phyloP scores from a whole-genome alignment of 2,888 invertebrate species.

The Nomada goodeniana region DNA sequence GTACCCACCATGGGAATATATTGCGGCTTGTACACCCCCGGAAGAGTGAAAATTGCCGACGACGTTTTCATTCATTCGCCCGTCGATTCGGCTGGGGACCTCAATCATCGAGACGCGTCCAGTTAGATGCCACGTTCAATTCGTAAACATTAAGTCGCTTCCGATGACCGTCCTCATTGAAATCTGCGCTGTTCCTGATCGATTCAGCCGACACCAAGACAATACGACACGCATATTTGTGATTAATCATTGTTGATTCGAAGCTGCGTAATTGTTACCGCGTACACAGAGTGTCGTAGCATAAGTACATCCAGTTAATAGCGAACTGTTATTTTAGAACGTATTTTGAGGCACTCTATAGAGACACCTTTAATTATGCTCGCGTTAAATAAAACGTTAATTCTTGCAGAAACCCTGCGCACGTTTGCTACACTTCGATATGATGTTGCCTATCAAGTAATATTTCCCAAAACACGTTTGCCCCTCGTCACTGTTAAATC shows the following conservation, averaged over 20 bases:
- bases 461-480: neutral
- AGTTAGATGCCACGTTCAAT: neutral
- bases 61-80: conserved; percentile 83
- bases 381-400: conserved; percentile 21
- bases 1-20: conserved; percentile 85
- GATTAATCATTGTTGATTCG: neutral
- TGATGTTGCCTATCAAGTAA: too few species aligned
- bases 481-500: too few species aligned
- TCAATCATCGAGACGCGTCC: neutral
- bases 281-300: neutral
- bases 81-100: neutral
- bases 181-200: neutral
- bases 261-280: neutral
- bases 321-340: neutral
- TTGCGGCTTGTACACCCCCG: conserved; percentile 84
- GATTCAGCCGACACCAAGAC: conserved; percentile 10
- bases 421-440: too few species aligned
- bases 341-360: neutral
- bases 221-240: conserved; percentile 31
- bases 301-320: neutral
- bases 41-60: conserved; percentile 85
- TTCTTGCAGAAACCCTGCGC: conserved; percentile 10
- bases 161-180: conserved; percentile 7
- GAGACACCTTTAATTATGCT: neutral
- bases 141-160: neutral